Conservation (phyloP, 1,140 invertebrate genomes). For the Drosophila obscura region DNA sequence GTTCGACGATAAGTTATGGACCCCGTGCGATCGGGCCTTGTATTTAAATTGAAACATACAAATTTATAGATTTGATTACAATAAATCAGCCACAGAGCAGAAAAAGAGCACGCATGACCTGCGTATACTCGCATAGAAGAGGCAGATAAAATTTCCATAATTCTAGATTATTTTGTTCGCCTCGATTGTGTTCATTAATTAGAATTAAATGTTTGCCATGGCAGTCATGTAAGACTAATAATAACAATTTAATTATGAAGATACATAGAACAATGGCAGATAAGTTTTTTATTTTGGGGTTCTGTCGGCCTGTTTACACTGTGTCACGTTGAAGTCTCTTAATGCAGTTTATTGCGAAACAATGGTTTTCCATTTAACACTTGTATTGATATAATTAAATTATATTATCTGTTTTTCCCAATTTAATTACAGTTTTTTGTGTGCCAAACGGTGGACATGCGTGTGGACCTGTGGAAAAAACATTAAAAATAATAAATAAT, state of each 20-base stretch:
- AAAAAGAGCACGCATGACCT: background rate
- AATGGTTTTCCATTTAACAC: slow-evolving; percentile 22
- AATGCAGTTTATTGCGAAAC: slow-evolving; percentile 15
- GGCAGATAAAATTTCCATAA: slow-evolving; percentile 16
- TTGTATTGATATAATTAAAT: slow-evolving; percentile 26
- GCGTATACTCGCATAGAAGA: too few relatives aligned
- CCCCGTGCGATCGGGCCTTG: slow-evolving; percentile 10
- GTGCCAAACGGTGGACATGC: background rate
- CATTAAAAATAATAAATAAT: background rate
- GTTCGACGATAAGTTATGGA: slow-evolving; percentile 40
- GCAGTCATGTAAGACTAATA: slow-evolving; percentile 11
- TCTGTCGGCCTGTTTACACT: slow-evolving; percentile 13
- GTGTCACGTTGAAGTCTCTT: slow-evolving; percentile 14
- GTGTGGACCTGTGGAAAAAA: background rate
- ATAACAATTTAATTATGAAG: slow-evolving; percentile 43
- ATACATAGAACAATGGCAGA: slow-evolving; percentile 6
- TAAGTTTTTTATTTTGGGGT: slow-evolving; percentile 8
- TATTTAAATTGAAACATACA: slow-evolving; percentile 44
- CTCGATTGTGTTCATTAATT: slow-evolving; percentile 22
- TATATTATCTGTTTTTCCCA: background rate
- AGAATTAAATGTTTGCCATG: slow-evolving; percentile 15
- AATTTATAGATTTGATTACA: slow-evolving; percentile 46
- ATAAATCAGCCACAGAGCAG: slow-evolving; percentile 21
- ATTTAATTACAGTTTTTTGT: background rate
- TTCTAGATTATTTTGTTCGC: slow-evolving; percentile 14